phyloP scores from a whole-genome alignment of 1,140 invertebrate genomes.

The Brachionus rubens region DNA sequence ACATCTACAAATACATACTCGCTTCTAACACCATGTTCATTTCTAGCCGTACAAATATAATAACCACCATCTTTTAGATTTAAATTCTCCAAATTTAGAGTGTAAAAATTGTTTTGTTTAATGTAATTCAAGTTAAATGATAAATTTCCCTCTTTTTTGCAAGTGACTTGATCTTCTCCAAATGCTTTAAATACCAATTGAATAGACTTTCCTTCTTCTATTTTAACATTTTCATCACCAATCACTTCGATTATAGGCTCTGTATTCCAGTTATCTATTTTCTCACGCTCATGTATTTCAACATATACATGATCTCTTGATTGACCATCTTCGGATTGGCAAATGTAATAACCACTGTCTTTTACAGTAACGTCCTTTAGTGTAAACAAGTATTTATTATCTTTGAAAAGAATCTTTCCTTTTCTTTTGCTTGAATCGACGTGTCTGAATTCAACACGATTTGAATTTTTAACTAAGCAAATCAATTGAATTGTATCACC shows the following conservation, averaged over 20 bases:
- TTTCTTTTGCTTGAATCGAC: background rate
- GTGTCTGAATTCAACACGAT: background rate
- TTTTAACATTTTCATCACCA: background rate
- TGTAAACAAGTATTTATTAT: background rate
- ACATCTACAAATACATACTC: constrained; percentile 18
- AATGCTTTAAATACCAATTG: too few relatives aligned
- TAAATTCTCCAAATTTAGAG: too few relatives aligned
- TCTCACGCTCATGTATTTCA: background rate
- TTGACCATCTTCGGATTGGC: background rate
- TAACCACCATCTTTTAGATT: background rate
- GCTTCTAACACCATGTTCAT: background rate
- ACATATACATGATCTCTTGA: constrained; percentile 10
- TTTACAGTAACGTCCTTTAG: background rate
- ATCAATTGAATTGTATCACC: background rate
- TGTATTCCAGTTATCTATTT: background rate
- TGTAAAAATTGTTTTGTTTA: too few relatives aligned
- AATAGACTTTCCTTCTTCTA: too few relatives aligned
- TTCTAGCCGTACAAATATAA: background rate
- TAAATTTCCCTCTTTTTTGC: too few relatives aligned
- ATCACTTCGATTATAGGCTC: background rate
- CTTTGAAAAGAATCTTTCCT: too few relatives aligned
- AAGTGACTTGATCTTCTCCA: too few relatives aligned
- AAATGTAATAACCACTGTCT: background rate
- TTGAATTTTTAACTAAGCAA: constrained; percentile 1
- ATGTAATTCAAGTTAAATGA: too few relatives aligned